Evolutionary conservation across 2,797 vertebrate genomes (phyloP).

Genomic region (Rhabdomys pumilio): DNA sequence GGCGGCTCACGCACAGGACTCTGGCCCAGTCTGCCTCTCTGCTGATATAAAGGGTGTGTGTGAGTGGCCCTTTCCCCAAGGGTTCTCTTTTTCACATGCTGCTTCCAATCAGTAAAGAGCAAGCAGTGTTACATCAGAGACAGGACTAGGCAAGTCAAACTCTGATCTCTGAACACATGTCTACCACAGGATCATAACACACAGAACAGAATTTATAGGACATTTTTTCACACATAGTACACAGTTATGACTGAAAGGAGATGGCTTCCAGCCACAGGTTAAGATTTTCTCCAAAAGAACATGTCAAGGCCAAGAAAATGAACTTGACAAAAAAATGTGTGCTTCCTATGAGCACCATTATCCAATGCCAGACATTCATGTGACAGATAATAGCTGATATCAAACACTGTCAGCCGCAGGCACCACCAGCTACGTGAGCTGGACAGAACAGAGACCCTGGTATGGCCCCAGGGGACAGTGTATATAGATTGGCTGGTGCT

Average conservation of each 20-base stretch:
- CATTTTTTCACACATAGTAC: conserved; percentile 67
- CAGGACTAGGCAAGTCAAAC: conserved; percentile 68
- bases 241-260: not conserved
- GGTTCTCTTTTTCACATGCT: not conserved
- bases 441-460: not conserved
- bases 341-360: conserved; percentile 75
- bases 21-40: rapidly evolving
- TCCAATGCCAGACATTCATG: not conserved
- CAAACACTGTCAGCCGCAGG: not conserved
- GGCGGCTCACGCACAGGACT: rapidly evolving
- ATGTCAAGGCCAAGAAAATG: conserved; percentile 53
- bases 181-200: not conserved
- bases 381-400: not conserved
- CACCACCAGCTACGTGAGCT: not conserved
- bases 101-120: conserved; percentile 28
- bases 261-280: conserved; percentile 53
- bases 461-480: not conserved
- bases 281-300: conserved; percentile 53
- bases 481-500: not conserved
- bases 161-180: conserved; percentile 66
- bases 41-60: not conserved
- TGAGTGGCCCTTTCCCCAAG: not conserved
- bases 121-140: conserved; percentile 62
- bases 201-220: conserved; percentile 78
- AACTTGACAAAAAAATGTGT: conserved; percentile 78